Evolutionary conservation across 2,888 invertebrate species (phyloP).

Genomic region (Tromatobia lineatoria): DNA sequence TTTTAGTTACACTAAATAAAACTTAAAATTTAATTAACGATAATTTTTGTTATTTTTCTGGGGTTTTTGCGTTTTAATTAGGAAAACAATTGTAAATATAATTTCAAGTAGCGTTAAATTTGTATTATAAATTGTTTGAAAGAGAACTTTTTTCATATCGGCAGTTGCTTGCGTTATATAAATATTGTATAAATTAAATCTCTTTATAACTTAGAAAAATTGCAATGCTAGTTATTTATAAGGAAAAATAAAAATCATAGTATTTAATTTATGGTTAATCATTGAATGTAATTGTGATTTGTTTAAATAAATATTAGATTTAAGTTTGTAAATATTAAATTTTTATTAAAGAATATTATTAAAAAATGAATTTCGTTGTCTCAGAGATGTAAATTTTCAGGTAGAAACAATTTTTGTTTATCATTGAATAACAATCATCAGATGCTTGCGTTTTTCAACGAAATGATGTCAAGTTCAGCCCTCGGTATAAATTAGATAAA

Average conservation of each 20-base stretch:
- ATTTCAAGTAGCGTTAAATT: too few species aligned
- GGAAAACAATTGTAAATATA: too few species aligned
- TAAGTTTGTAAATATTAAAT: constrained; percentile 20
- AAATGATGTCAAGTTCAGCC: constrained; percentile 28
- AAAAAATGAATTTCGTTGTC: not conserved
- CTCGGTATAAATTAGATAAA: constrained; percentile 51
- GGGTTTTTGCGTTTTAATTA: too few species aligned
- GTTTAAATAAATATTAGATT: not conserved
- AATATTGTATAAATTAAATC: too few species aligned
- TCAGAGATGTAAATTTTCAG: not conserved
- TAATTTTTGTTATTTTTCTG: not conserved
- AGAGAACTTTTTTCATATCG: too few species aligned
- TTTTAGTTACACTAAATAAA: constrained; percentile 10
- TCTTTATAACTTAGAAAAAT: too few species aligned
- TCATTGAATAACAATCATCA: not conserved
- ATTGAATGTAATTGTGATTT: too few species aligned
- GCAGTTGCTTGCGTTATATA: too few species aligned
- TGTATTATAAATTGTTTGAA: too few species aligned
- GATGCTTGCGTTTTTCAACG: constrained; percentile 22
- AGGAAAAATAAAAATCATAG: too few species aligned
- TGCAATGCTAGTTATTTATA: too few species aligned
- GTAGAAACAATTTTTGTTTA: constrained; percentile 5
- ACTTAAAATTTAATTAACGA: not conserved
- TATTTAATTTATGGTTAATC: too few species aligned
- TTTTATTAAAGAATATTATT: not conserved